phyloP scores from a whole-genome alignment of 2,113 vertebrate genomes.

The Urocolius indicus region DNA sequence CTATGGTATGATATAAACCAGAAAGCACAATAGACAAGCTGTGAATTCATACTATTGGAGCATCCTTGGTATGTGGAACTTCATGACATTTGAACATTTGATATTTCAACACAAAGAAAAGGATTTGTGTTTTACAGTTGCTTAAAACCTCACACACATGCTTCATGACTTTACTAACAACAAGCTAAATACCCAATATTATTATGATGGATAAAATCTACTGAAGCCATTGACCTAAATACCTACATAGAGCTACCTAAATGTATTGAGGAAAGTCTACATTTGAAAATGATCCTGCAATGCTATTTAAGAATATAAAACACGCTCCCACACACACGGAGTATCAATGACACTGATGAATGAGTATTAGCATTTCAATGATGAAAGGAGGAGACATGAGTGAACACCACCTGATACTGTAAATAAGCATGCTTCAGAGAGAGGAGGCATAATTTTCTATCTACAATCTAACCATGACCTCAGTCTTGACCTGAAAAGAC shows the following conservation, averaged over 20 bases:
- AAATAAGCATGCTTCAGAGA: slow-evolving; percentile 46
- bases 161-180: background rate
- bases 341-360: slow-evolving; percentile 58
- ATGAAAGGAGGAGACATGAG: slow-evolving; percentile 48
- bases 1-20: background rate
- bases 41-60: background rate
- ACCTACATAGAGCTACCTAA: background rate
- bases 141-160: background rate
- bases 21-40: background rate
- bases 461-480: slow-evolving; percentile 43
- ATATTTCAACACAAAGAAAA: slow-evolving; percentile 1
- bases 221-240: background rate
- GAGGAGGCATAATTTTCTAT: slow-evolving; percentile 43
- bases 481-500: slow-evolving; percentile 50
- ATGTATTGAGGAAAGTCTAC: background rate
- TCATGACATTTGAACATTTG: background rate
- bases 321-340: background rate
- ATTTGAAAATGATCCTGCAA: slow-evolving; percentile 4
- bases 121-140: background rate
- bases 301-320: background rate
- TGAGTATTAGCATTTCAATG: slow-evolving; percentile 61
- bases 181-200: background rate
- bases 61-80: background rate
- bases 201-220: background rate
- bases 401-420: slow-evolving; percentile 57